Evolutionary conservation across 2,888 invertebrate species (phyloP).

Genomic region (Sarcophaga caerulescens): DNA sequence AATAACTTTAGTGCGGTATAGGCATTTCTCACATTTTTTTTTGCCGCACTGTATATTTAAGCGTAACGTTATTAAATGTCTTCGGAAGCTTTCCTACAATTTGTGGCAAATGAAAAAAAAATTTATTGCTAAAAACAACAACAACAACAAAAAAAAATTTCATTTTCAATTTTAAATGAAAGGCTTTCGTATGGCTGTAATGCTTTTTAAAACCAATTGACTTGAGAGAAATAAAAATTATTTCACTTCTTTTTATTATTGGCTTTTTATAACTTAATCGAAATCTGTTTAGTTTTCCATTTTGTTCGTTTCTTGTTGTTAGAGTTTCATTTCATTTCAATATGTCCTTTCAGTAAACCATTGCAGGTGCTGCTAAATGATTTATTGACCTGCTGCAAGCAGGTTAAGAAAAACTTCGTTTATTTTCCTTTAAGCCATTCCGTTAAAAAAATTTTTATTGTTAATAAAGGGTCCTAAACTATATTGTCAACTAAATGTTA

Average conservation of each 20-base stretch:
- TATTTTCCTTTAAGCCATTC: neutral
- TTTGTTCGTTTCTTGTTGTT: conserved; percentile 7
- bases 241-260: conserved; percentile 3
- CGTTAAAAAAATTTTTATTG: neutral
- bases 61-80: no score
- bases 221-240: neutral
- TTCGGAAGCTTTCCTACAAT: no score
- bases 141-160: conserved; percentile 33
- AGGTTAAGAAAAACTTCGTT: neutral
- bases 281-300: neutral
- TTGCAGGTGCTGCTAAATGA: conserved; percentile 60
- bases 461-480: neutral
- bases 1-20: no score
- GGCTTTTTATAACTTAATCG: conserved; percentile 30
- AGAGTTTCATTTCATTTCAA: neutral
- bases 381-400: conserved; percentile 53
- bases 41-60: no score
- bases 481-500: neutral
- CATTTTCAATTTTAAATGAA: conserved; percentile 59
- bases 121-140: conserved; percentile 58
- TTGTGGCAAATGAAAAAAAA: conserved; percentile 25
- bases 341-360: conserved; percentile 2
- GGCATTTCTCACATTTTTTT: no score
- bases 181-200: conserved; percentile 36
- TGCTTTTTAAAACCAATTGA: neutral